phyloP scores from a whole-genome alignment of 1,140 invertebrate genomes.

The fruit fly (Drosophila melanogaster) region DNA sequence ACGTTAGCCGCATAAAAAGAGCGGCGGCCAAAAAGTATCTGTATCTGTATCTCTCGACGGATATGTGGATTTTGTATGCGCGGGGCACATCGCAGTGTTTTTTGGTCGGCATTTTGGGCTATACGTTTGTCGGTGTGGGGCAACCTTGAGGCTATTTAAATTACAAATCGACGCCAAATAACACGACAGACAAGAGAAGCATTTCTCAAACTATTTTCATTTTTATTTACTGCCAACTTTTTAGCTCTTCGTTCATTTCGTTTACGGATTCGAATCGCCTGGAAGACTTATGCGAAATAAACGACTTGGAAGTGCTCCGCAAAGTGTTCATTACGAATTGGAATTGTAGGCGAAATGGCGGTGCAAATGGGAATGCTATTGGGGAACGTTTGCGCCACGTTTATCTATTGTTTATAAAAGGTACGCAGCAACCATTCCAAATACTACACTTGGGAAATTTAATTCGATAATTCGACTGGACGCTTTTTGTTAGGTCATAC shows the following conservation, averaged over 20 bases:
- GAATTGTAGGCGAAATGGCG: constrained; percentile 42
- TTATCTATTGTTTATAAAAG: constrained; percentile 79
- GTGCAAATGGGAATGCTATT: constrained; percentile 48
- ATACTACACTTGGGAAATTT: constrained; percentile 1
- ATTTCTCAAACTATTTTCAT: constrained; percentile 80
- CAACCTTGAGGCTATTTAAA: constrained; percentile 84
- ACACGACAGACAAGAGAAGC: constrained; percentile 37
- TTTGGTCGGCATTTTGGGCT: constrained; percentile 20
- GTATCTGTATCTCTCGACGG: constrained; percentile 20
- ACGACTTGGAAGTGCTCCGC: constrained; percentile 73
- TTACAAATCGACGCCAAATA: constrained; percentile 73
- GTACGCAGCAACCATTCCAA: constrained; percentile 24
- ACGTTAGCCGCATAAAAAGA: constrained; percentile 71
- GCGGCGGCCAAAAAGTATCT: constrained; percentile 35
- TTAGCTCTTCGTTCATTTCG: constrained; percentile 58
- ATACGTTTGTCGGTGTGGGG: constrained; percentile 28
- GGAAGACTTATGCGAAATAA: constrained; percentile 78
- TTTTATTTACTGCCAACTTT: constrained; percentile 80
- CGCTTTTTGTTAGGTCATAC: too few species aligned
- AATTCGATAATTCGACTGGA: too few species aligned
- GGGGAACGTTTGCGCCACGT: constrained; percentile 62
- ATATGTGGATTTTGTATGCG: constrained; percentile 75
- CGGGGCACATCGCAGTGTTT: constrained; percentile 49
- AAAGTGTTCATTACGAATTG: constrained; percentile 79
- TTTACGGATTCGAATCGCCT: constrained; percentile 33